A percentile compares a stretch with the other conserved stretches of the same genome.
phyloP scores from a whole-genome alignment of 2,113 vertebrate genomes.

The Cygnus atratus region DNA sequence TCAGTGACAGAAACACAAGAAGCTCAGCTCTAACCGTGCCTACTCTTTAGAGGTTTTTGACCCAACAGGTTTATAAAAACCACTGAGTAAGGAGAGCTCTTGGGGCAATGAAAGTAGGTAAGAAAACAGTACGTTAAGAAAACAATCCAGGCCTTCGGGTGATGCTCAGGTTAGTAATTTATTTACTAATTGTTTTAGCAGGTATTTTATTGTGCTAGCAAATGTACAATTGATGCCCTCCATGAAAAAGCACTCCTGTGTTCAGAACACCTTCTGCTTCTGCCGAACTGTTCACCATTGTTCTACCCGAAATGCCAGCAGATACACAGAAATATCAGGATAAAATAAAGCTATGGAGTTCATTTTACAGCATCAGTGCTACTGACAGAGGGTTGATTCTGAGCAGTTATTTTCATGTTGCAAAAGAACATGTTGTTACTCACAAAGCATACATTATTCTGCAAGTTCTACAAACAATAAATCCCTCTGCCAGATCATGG shows the following conservation, averaged over 20 bases:
- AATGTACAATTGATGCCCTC: neutral
- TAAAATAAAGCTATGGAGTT: neutral
- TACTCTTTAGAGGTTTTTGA: neutral
- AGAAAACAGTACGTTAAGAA: neutral
- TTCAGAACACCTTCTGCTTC: neutral
- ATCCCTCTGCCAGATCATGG: neutral
- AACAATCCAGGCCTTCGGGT: neutral
- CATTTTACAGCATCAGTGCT: neutral
- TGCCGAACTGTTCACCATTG: neutral
- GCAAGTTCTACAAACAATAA: conserved; percentile 20
- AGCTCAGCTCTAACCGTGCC: neutral
- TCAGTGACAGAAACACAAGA: neutral
- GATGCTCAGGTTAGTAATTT: neutral
- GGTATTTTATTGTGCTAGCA: neutral
- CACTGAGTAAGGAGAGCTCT: neutral
- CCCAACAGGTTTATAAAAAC: neutral
- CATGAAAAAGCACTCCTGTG: neutral
- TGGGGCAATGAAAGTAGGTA: neutral
- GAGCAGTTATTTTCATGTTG: conserved; percentile 3
- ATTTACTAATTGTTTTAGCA: neutral
- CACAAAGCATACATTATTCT: conserved; percentile 2
- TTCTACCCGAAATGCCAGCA: neutral
- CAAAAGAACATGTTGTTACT: conserved; percentile 25
- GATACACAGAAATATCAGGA: neutral
- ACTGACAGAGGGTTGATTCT: neutral